Percentiles rank a stretch among this genome's conserved stretches.
These are phyloP conservation scores for Plusia festucae DNA, from an alignment of 2,888 invertebrate genomes.

Conservation along the genomic window DNA sequence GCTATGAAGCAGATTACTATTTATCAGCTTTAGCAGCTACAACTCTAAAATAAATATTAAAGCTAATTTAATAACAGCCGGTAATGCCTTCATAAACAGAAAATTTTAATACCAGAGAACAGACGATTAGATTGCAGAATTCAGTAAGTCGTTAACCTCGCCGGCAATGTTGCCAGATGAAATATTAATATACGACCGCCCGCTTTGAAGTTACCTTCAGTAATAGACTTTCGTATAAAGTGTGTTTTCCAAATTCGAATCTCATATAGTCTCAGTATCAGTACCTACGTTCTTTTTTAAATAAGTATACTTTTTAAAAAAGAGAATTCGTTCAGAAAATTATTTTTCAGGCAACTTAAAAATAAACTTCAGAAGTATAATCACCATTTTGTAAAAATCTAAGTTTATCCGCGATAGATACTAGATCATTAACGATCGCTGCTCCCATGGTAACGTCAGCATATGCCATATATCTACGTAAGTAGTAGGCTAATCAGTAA, in stretches of 20 bases:
- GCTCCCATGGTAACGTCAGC: too few species aligned
- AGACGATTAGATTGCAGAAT: slow-evolving; percentile 54
- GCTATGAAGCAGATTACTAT: background rate
- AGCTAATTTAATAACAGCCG: slow-evolving; percentile 9
- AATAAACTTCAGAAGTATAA: too few species aligned
- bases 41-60: background rate
- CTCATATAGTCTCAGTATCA: slow-evolving; percentile 39
- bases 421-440: too few species aligned
- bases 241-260: slow-evolving; percentile 58
- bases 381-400: too few species aligned
- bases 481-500: too few species aligned
- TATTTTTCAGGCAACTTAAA: too few species aligned
- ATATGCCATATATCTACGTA: too few species aligned
- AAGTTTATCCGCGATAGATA: too few species aligned
- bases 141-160: slow-evolving; percentile 59
- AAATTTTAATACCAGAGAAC: slow-evolving; percentile 35
- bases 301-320: slow-evolving; percentile 3
- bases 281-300: slow-evolving; percentile 16
- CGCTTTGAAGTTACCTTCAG: slow-evolving; percentile 62
- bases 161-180: slow-evolving; percentile 59
- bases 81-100: slow-evolving; percentile 24
- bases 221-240: slow-evolving; percentile 60
- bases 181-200: slow-evolving; percentile 63
- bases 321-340: slow-evolving; percentile 23
- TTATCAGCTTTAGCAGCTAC: background rate